Conservation (phyloP, 1,140 invertebrate species). For the Nylanderia fulva region DNA sequence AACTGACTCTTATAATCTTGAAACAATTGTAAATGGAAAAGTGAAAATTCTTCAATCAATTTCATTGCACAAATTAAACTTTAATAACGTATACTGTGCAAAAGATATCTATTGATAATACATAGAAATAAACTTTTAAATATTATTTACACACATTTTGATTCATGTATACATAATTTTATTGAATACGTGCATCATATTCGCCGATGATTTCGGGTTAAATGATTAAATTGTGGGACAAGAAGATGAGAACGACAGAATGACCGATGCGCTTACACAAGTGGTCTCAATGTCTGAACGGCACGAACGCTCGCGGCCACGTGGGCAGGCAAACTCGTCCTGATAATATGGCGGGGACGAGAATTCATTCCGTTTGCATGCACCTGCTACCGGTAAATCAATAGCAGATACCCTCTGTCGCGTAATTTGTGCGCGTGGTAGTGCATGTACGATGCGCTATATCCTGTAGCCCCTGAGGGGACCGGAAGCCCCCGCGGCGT, state of each 20-base stretch:
- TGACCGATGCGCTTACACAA: background rate
- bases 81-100: background rate
- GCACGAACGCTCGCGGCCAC: constrained; percentile 26
- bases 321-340: constrained; percentile 50
- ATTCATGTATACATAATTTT: background rate
- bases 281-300: background rate
- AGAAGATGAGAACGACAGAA: background rate
- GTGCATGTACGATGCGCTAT: constrained; percentile 40
- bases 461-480: constrained; percentile 40
- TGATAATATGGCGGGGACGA: constrained; percentile 66
- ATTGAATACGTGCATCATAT: background rate
- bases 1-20: background rate
- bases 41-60: background rate
- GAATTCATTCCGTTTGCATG: constrained; percentile 70
- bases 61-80: background rate
- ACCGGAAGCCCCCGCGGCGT: constrained; percentile 57
- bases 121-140: background rate
- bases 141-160: background rate
- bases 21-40: background rate
- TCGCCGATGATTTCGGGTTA: background rate
- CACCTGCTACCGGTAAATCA: constrained; percentile 78
- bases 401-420: constrained; percentile 76
- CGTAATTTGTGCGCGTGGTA: constrained; percentile 71
- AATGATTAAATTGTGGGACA: background rate
- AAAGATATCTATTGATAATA: background rate